Percentiles rank a stretch among this genome's conserved stretches.
phyloP scores from a whole-genome alignment of 2,113 vertebrate genomes.

The Cepphus grylle region DNA sequence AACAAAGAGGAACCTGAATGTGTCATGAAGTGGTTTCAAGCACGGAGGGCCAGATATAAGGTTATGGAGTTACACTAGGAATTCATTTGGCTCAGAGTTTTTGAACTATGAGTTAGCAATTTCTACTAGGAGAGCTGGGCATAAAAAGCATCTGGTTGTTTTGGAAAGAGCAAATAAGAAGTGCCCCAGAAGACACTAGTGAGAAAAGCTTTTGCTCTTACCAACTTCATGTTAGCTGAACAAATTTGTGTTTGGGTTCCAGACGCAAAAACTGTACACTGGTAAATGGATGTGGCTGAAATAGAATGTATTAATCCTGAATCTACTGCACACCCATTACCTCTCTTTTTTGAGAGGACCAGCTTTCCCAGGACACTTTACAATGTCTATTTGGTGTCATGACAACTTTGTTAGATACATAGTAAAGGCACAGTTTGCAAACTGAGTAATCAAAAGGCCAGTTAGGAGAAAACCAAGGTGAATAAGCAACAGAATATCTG shows the following conservation, averaged over 20 bases:
- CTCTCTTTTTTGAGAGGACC: background rate
- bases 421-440: background rate
- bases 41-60: background rate
- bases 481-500: background rate
- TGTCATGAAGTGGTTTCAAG: background rate
- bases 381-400: background rate
- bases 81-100: background rate
- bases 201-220: conserved; percentile 59
- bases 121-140: background rate
- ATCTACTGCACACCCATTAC: background rate
- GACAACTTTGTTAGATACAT: background rate
- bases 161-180: conserved; percentile 4
- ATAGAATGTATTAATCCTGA: background rate
- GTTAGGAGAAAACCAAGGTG: background rate
- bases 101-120: background rate
- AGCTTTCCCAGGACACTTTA: background rate
- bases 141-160: conserved; percentile 15
- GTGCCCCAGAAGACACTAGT: background rate
- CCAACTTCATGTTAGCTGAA: background rate
- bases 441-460: background rate
- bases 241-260: background rate
- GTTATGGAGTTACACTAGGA: background rate
- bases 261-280: background rate
- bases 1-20: conserved; percentile 1
- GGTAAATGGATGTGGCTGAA: background rate